A percentile compares a stretch with the other conserved stretches of the same genome.
Conservation (phyloP, 2,113 vertebrate genomes). For the Cynoglossus semilaevis region DNA sequence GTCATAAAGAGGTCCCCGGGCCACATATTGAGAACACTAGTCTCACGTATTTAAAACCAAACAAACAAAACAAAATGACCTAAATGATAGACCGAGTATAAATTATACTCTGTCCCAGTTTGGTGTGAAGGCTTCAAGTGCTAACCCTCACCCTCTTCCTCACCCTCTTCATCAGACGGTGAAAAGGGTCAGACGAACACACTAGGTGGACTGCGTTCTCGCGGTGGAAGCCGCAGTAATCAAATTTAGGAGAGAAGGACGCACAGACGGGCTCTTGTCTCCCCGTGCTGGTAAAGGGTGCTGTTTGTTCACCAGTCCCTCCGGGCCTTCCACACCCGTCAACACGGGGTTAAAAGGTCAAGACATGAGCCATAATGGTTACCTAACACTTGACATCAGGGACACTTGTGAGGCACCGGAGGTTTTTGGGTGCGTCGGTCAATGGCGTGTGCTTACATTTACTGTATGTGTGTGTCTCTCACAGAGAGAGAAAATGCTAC, state of each 20-base stretch:
- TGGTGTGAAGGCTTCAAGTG: not conserved
- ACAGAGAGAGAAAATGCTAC: not conserved
- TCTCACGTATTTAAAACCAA: too few species aligned
- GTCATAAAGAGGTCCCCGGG: too few species aligned
- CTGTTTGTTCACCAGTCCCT: constrained; percentile 40
- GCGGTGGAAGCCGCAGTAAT: not conserved
- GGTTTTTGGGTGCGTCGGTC: constrained; percentile 8
- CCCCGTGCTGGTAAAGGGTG: constrained; percentile 23
- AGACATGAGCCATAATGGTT: constrained; percentile 59
- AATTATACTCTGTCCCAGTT: not conserved
- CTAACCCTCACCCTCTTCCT: not conserved
- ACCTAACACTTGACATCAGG: constrained; percentile 71
- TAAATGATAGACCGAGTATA: too few species aligned
- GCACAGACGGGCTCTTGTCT: constrained; percentile 25
- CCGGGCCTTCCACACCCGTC: constrained; percentile 41
- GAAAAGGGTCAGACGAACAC: not conserved
- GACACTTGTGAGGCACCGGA: constrained; percentile 1
- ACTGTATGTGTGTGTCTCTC: not conserved
- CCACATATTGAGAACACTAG: too few species aligned
- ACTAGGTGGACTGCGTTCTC: not conserved
- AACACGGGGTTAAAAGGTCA: constrained; percentile 66
- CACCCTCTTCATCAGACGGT: not conserved
- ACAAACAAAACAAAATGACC: too few species aligned
- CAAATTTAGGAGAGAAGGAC: constrained; percentile 18
- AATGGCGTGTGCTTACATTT: constrained; percentile 17